Conservation (phyloP, 2,113 vertebrate species). For the Triplophysa rosa region DNA sequence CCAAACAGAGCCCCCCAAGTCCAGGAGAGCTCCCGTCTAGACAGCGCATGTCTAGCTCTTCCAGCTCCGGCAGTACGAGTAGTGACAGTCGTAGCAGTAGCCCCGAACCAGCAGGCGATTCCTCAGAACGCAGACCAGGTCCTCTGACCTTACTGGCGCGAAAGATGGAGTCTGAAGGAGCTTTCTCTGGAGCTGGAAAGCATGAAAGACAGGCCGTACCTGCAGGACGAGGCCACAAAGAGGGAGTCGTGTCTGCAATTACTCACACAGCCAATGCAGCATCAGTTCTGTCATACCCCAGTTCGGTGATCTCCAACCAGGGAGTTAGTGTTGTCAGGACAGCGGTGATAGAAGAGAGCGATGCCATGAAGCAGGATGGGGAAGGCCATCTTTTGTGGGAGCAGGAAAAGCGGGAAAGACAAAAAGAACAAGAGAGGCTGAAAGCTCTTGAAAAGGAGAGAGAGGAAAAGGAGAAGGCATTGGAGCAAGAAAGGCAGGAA, state of each 20-base stretch:
- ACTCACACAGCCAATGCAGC: slow-evolving; percentile 66
- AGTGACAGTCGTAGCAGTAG: slow-evolving; percentile 77
- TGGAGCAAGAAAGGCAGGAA: slow-evolving; percentile 31
- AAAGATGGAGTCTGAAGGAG: slow-evolving; percentile 76
- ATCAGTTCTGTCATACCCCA: slow-evolving; percentile 56
- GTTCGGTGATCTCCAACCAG: slow-evolving; percentile 62
- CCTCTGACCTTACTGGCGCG: slow-evolving; percentile 74
- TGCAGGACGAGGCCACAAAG: slow-evolving; percentile 56
- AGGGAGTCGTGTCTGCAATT: slow-evolving; percentile 64
- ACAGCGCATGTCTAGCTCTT: slow-evolving; percentile 68
- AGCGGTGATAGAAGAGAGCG: slow-evolving; percentile 49
- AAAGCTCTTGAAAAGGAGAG: slow-evolving; percentile 47
- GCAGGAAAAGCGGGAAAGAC: slow-evolving; percentile 42
- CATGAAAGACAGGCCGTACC: slow-evolving; percentile 56
- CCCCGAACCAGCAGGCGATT: slow-evolving; percentile 72
- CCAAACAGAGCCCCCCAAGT: slow-evolving; percentile 78
- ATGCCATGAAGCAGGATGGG: slow-evolving; percentile 1
- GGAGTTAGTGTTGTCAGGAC: slow-evolving; percentile 64
- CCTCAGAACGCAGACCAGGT: slow-evolving; percentile 70
- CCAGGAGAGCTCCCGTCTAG: slow-evolving; percentile 67
- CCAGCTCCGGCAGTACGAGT: slow-evolving; percentile 76
- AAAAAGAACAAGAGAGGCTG: slow-evolving; percentile 46
- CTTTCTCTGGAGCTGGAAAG: slow-evolving; percentile 68
- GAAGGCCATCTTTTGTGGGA: slow-evolving; percentile 17
- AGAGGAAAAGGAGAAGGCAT: slow-evolving; percentile 1